Base-by-base conservation (phyloP, 2,888 invertebrate species). In the Drosophila ustulata region DNA sequence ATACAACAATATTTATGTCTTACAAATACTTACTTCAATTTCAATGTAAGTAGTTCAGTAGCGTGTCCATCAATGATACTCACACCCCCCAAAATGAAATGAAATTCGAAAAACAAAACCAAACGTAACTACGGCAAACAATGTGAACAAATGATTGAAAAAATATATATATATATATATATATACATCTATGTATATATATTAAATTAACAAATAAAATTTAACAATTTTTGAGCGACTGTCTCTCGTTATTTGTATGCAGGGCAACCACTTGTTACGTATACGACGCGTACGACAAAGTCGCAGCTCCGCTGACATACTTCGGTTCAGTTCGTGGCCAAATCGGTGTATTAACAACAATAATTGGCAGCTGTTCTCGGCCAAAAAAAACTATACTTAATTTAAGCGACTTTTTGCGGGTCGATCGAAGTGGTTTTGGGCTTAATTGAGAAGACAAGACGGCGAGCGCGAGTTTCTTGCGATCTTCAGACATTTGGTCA, bases 351-450 rank as follows among this genome's bases (percentile, higher is more conserved):
- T 62, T 58, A 62, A 49, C 51, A 58, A 11, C 63, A 67, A 57
- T 83, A 85, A 83, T 83, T 83, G 83, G 71, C 83, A 80, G 59
- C 80, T 72, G 80, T 88, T 82, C 75, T 68, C 63, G 37, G 30
- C 75, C 50, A 39, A 52, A 69, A 66, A 37, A 45, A 41, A 41
- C 8, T 13, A 8, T 32, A 50, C 4, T 9, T 41, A 28, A 78
- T 55, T 57, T 56, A 62, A 71, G 71, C 66, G 49, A 75, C 66
- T 74, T 71, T 57, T 55, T 53, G 26, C 25, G 25, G 50, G 46
- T 37, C 45, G 34, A 46, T 45, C 61, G 23, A 59, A 71, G 59
- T 59, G 47, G 59, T 55, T 69, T 51, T 53, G 6, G 6, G 41
- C 66, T 61, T 74, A 78, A 78, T 78, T 76, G 63, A 53, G 58